Percentiles rank a stretch among this genome's conserved stretches.
Evolutionary conservation across 2,888 invertebrate genomes (phyloP).

Genomic region (Tachystola acroxantha): DNA sequence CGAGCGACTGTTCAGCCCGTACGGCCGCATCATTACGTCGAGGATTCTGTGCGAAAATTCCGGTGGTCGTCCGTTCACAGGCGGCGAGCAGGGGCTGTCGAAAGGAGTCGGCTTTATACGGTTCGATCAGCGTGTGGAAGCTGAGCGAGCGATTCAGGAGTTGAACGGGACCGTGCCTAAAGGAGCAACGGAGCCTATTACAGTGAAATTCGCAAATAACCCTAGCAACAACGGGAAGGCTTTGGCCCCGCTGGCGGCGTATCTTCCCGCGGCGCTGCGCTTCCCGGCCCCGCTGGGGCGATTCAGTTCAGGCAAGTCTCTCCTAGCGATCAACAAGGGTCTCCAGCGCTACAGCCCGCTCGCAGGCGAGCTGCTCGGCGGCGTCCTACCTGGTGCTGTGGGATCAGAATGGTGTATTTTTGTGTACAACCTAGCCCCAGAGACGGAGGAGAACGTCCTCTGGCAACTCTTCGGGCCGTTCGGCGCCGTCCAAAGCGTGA

Average conservation of each 20-base stretch:
- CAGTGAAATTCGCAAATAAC: conserved; percentile 96
- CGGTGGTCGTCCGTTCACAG: conserved; percentile 83
- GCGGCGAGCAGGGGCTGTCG: conserved; percentile 87
- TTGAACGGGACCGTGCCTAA: conserved; percentile 93
- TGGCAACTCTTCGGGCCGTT: conserved; percentile 98
- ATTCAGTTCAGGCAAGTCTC: conserved; percentile 93
- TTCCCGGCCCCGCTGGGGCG: conserved; percentile 83
- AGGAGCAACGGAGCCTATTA: conserved; percentile 92
- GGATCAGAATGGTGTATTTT: conserved; percentile 94
- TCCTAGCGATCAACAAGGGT: conserved; percentile 89
- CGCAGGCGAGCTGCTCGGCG: conserved; percentile 88
- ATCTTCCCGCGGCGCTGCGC: conserved; percentile 85
- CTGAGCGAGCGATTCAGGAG: conserved; percentile 95
- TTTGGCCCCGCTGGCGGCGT: conserved; percentile 89
- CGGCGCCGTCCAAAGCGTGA: conserved; percentile 95
- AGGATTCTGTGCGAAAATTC: conserved; percentile 97
- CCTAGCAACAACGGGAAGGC: conserved; percentile 92
- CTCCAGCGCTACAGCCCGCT: conserved; percentile 90
- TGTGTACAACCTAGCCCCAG: conserved; percentile 96
- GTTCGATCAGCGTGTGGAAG: conserved; percentile 94
- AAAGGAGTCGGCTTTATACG: conserved; percentile 97
- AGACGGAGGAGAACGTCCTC: conserved; percentile 96
- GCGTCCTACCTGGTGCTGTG: conserved; percentile 86
- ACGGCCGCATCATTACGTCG: conserved; percentile 97
- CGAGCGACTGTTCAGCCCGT: conserved; percentile 95